Base-by-base conservation (phyloP, 2,113 vertebrate genomes). In the Deroptyus accipitrinus region DNA sequence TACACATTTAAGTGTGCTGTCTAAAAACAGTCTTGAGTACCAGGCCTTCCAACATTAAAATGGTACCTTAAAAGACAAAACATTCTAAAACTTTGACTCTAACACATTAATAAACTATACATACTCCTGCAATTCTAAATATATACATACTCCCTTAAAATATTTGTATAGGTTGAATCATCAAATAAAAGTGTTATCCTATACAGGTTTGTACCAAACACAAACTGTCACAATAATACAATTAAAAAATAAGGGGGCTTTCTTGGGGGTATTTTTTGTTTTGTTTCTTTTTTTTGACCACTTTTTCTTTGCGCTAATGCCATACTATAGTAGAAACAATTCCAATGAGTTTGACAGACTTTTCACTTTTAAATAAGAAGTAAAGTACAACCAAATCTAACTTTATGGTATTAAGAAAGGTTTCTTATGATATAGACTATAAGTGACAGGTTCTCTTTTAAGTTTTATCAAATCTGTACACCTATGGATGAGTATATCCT, bases 21-120 rank as follows among this genome's bases (percentile, higher is more conserved):
- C 9, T 86, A 46, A 83, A 62, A 68, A 4, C 4, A 2, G 13
- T 22, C 19, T 23, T 52, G 70, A 62, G 13, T 23, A 25, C 4
- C 5, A 51, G 19, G 2, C 19, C 31, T 52, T 55, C 37, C 42
- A 76, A 52, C 3, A n/a, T 27, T 52, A 83, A 90, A 75, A 48
- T 14, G 3, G 17, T 39, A 33, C 3, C 8, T 55, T 66, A 8
- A 8, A 63, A 55, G 6, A 62, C 11, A 41, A 87, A 79, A 66
- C 1, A 3, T 35, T 82, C 44, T n/a, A n/a, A 54, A 83, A 73
- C 10, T 31, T 51, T 42, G 48, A 1, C 12, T 17, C 6, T 37
- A 46, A 46, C 0, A 6, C 10, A 28, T 24, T 41, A 73, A 3
- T 77, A 76, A n/a, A 41, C 4, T 8, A 4, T 10, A 19, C 1